phyloP scores from a whole-genome alignment of 2,888 invertebrate genomes.

The Thera britannica region DNA sequence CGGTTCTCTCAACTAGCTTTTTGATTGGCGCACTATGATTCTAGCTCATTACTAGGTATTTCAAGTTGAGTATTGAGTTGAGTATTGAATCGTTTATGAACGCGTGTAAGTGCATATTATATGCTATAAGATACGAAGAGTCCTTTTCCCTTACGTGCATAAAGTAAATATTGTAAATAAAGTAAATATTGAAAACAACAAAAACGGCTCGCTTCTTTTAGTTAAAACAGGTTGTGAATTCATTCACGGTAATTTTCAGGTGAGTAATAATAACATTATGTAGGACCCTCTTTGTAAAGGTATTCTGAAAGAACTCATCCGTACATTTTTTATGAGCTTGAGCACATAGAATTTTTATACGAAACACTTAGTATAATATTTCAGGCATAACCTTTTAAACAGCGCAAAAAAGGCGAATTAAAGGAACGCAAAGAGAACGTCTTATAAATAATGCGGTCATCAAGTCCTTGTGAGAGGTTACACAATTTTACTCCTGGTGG shows the following conservation, averaged over 20 bases:
- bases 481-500: conserved; percentile 56
- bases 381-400: conserved; percentile 39
- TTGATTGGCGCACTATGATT: conserved; percentile 17
- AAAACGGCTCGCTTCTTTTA: neutral
- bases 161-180: too few species aligned
- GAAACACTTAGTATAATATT: conserved; percentile 42
- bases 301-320: conserved; percentile 1
- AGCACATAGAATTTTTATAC: conserved; percentile 32
- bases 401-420: conserved; percentile 52
- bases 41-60: conserved; percentile 15
- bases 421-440: conserved; percentile 55
- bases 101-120: too few species aligned
- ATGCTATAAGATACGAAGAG: too few species aligned
- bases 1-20: conserved; percentile 18
- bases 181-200: neutral
- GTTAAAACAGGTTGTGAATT: neutral
- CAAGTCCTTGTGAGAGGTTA: conserved; percentile 51
- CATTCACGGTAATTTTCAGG: neutral
- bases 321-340: conserved; percentile 14
- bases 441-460: conserved; percentile 64
- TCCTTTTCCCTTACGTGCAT: neutral
- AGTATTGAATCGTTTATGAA: neutral
- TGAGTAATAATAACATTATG: neutral
- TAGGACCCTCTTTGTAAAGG: conserved; percentile 5
- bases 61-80: neutral